Conservation (phyloP, 1,140 invertebrate genomes). For the Cheumatopsyche charites region DNA sequence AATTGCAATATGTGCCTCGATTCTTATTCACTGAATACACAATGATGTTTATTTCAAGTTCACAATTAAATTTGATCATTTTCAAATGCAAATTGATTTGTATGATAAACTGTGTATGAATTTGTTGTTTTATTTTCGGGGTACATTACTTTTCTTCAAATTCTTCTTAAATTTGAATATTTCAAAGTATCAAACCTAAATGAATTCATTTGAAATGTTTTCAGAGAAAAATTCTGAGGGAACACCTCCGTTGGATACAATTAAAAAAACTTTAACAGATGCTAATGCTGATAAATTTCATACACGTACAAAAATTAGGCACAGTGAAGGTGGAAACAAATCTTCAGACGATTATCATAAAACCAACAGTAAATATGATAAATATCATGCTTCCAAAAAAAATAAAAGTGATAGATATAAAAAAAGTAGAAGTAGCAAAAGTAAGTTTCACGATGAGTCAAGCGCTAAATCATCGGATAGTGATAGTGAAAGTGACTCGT, state of each 20-base stretch:
- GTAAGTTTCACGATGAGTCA: conserved; percentile 4
- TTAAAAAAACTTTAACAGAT: conserved; percentile 27
- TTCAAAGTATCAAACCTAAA: not conserved
- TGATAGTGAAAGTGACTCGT: conserved; percentile 39
- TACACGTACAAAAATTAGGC: conserved; percentile 26
- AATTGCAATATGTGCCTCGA: too few relatives aligned
- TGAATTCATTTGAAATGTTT: conserved; percentile 42
- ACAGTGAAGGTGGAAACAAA: conserved; percentile 12
- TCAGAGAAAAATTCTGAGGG: conserved; percentile 42
- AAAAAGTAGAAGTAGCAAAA: conserved; percentile 25
- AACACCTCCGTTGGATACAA: conserved; percentile 40
- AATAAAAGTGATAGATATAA: not conserved
- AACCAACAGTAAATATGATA: conserved; percentile 6
- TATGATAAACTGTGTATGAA: too few relatives aligned
- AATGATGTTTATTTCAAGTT: too few relatives aligned
- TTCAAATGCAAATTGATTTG: too few relatives aligned
- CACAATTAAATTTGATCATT: too few relatives aligned
- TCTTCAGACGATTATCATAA: not conserved
- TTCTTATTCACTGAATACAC: too few relatives aligned
- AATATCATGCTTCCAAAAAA: not conserved
- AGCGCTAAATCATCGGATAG: conserved; percentile 29
- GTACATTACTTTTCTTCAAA: too few relatives aligned
- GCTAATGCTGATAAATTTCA: conserved; percentile 31
- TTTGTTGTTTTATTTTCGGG: too few relatives aligned
- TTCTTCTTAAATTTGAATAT: too few relatives aligned